Percentiles rank a stretch among this genome's conserved stretches.
Conservation (phyloP, 2,888 invertebrate species). For the Pyrocoelia pectoralis region DNA sequence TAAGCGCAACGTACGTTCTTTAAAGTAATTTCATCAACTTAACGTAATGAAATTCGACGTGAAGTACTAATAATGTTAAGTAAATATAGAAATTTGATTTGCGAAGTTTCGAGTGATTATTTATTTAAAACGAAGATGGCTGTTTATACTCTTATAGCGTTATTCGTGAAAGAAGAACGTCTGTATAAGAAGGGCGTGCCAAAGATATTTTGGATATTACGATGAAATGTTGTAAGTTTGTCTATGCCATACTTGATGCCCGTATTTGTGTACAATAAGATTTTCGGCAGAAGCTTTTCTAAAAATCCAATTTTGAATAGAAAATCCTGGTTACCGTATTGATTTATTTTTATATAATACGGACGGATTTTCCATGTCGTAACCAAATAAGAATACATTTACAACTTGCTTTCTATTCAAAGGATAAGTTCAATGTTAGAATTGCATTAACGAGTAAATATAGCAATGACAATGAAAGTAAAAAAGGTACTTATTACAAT, state of each 20-base stretch:
- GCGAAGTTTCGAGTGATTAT: not conserved
- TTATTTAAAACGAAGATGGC: not conserved
- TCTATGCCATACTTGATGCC: not conserved
- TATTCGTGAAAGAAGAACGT: not conserved
- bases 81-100: not conserved
- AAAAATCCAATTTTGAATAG: constrained; percentile 1
- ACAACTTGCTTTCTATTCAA: no score
- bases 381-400: not conserved
- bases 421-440: no score
- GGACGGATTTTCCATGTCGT: not conserved
- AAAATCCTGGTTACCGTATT: not conserved
- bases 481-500: no score
- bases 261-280: constrained; percentile 1
- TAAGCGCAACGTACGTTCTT: not conserved
- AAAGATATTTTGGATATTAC: not conserved
- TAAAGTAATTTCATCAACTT: constrained; percentile 1
- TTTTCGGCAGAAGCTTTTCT: constrained; percentile 1
- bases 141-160: not conserved
- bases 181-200: not conserved
- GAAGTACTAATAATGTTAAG: not conserved
- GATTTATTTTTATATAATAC: constrained; percentile 1
- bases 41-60: not conserved
- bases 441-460: no score
- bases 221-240: not conserved
- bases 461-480: no score